These are phyloP conservation scores for Limosa lapponica DNA, from an alignment of 2,797 vertebrate species.

Conservation along the genomic window DNA sequence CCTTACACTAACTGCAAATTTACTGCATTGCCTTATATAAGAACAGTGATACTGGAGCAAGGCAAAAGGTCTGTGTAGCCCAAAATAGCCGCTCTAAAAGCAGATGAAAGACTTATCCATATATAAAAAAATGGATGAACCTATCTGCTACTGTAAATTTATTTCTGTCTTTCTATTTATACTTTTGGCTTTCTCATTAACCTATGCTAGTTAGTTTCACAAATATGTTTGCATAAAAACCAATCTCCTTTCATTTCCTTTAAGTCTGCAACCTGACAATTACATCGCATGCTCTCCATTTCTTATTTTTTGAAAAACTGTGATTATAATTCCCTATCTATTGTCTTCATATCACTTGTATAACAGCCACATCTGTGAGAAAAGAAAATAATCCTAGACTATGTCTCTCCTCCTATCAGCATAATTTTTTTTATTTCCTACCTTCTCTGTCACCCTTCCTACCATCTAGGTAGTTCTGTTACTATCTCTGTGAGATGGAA, in stretches of 20 bases:
- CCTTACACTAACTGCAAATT: not conserved
- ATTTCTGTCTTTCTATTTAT: not conserved
- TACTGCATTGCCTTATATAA: not conserved
- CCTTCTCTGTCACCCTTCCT: not conserved
- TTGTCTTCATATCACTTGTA: not conserved
- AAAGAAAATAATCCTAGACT: not conserved
- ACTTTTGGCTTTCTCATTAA: not conserved
- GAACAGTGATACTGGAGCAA: not conserved
- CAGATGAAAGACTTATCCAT: not conserved
- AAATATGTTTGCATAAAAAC: not conserved
- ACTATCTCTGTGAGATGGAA: not conserved
- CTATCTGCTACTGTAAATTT: not conserved
- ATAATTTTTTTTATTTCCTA: not conserved
- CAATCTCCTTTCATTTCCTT: not conserved
- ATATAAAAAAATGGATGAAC: not conserved
- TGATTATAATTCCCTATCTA: not conserved
- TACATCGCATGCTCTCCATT: not conserved
- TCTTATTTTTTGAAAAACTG: not conserved
- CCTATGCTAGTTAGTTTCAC: not conserved
- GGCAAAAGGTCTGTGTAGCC: not conserved
- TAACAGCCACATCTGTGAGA: not conserved
- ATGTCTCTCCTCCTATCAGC: not conserved
- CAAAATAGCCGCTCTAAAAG: not conserved
- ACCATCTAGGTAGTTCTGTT: not conserved
- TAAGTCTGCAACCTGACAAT: not conserved